Base-by-base conservation (phyloP, 1,140 invertebrate species). In the Thalassaphorura encarpata region DNA sequence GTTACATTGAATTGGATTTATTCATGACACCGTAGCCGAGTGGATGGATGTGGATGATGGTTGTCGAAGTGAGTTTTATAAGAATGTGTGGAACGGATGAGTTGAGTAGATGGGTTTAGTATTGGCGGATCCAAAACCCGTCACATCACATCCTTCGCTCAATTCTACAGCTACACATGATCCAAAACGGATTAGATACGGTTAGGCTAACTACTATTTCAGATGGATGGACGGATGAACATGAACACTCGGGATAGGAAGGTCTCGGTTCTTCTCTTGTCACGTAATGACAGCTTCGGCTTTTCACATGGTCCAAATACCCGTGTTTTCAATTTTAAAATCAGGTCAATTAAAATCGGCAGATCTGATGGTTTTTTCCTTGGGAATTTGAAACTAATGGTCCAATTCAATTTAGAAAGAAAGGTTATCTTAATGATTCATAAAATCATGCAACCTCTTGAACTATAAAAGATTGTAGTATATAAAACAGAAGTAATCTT, bases 141-240 rank as follows among this genome's bases (percentile, higher is more conserved):
- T n/a, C n/a, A n/a, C n/a, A n/a, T n/a, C 43, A 53, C 45, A 53
- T 53, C 45, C 51, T 29, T 28, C 42, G 51, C 36, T 59, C 45
- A 59, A 52, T 11, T 36, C 33, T n/a, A 11, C 11, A 36, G 11
- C n/a, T 54, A 40, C 19, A 49, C 48, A 51, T 52, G 47, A 60
- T 55, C 54, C 45, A 61, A 61, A 57, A 62, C 59, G 56, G 60
- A 62, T 62, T 62, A 62, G 55, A 48, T 36, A 58, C 56, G 60
- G 45, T 43, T 58, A 55, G 60, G 60, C 58, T 52, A 58, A 62
- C 48, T 41, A 59, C 46, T 52, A 31, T 53, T 53, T 42, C 13
- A 53, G 42, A 53, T 53, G 40, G 52, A 8, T 33, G 31, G 6
- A 8, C 6, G 41, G 19, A n/a, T 15, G 5, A 42, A n/a, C 33